Base-by-base conservation (phyloP, 23 tunicate genomes). In the Aplidium turbinatum region DNA sequence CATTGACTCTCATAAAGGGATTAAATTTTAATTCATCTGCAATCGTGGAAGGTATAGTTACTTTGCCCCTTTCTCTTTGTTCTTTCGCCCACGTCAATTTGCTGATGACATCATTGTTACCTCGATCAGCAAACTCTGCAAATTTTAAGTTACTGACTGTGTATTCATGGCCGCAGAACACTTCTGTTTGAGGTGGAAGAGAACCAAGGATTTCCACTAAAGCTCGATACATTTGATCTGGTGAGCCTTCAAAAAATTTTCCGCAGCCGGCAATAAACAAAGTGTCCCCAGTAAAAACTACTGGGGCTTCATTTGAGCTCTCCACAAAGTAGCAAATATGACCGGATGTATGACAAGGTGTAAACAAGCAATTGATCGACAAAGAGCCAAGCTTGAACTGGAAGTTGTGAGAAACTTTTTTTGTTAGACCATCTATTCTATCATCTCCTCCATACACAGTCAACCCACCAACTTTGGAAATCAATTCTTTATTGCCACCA, bases 211-310 rank as follows among this genome's bases (percentile, higher is more conserved):
- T 52, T 6, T 87, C 68, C 1, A 82, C 76, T 24, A 94, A 60
- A 26, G 99, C 90, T 23, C 33, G 35, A 57, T 81, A 76, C 99
- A 94, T 94, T 73, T 94, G 86, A 6, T 58, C 90, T 13, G 87
- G 73, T 4, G 78, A 72, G 4, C 99, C 99, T 62, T 95, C 99
- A 54, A 95, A 95, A 69, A 95, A 95, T 68, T 71, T 84, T 9
- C 99, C 99, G 71, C 96, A 88, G 2, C 96, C 99, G 46, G 75
- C 82, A 22, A 83, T 48, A 72, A 95, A 95, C 1, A 95, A 36
- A 18, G 99, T 95, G 72, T 95, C 99, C n/a, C 99, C 93, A 27
- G 93, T 93, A 47, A 93, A 93, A 13, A 93, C 98, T 33, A 61
- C 81, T n/a, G n/a, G n/a, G 0, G 38, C 53, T 29, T 77, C 73